Evolutionary conservation across 2,113 vertebrate genomes (phyloP), one percentile per base, ranked within the genome.

Genomic region (Numenius arquata): DNA sequence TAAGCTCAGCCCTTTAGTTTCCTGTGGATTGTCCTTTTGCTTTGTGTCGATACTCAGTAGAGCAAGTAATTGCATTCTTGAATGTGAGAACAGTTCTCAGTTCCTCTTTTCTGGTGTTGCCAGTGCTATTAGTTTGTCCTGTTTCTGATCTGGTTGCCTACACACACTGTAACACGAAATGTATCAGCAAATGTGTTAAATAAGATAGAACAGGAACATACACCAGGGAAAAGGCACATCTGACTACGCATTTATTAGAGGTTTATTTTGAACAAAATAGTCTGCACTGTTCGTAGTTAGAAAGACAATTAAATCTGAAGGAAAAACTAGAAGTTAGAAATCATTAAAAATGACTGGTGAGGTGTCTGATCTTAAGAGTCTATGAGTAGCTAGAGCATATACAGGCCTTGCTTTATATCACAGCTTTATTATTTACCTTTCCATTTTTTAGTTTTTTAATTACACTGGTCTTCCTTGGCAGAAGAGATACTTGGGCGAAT

Each of bases 391-490:
- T 27, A 59, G 8, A 92, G 23, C 27, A n/a, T 87, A 73, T 72
- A 36, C 40, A 72, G 16, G 12, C 23, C 41, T 94, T 87, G 32
- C 40, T 93, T 83, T 77, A 9, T 70, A 85, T 88, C 75, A 78
- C 87, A 88, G 17, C 16, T 80, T 76, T 86, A 45, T 38, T 93
- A 47, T 78, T 86, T 70, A 21, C 30, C 1, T 62, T 95, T 95
- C 9, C 12, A 11, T 67, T 88, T 84, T 94, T 78, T 23, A 95
- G 36, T 5, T 83, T 92, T 74, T 95, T 85, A 75, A 85, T 90
- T 47, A 52, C 70, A 55, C 68, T 79, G 3, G 6, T 77, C 55
- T 85, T 70, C 36, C 50, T 72, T 76, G 61, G 53, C 27, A 73
- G 71, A 81, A 59, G 25, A 92, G 52, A 65, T 88, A 40, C 25